Percentiles rank a stretch among this genome's conserved stretches.
Evolutionary conservation across 2,888 invertebrate species (phyloP).

Genomic region (Alentia gelatinosa): DNA sequence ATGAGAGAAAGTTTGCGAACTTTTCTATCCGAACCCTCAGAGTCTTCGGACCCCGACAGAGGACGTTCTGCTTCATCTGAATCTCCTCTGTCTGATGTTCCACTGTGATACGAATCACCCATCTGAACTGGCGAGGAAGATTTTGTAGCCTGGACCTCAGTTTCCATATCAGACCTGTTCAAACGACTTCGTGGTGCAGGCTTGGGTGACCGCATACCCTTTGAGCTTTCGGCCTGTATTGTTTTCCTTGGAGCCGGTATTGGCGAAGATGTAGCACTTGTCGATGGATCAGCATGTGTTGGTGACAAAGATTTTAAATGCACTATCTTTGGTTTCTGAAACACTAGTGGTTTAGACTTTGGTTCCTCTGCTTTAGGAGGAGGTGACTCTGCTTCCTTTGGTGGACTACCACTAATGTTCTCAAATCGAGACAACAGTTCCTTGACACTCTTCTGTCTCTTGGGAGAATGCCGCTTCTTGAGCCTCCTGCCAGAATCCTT

Average conservation of each 20-base stretch:
- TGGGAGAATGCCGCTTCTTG: conserved; percentile 49
- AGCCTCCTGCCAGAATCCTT: not conserved
- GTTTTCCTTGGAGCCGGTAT: conserved; percentile 25
- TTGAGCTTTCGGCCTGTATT: not conserved
- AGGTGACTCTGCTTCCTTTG: not conserved
- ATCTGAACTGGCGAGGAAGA: not conserved
- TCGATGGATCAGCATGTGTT: not conserved
- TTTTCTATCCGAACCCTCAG: conserved; percentile 10
- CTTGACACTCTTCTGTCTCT: conserved; percentile 61
- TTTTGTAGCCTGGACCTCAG: not conserved
- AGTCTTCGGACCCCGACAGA: not conserved
- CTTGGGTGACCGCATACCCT: not conserved
- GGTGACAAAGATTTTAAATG: conserved; percentile 47
- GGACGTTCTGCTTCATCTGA: not conserved
- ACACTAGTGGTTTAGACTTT: conserved; percentile 40
- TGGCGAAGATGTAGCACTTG: not conserved
- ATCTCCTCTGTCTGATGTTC: not conserved
- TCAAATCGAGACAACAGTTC: conserved; percentile 60
- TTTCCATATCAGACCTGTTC: not conserved
- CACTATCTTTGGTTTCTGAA: conserved; percentile 55
- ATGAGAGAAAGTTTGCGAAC: conserved; percentile 49
- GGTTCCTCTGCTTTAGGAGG: conserved; percentile 38
- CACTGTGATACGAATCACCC: not conserved
- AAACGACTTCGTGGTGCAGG: not conserved
- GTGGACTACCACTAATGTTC: conserved; percentile 47